Conservation (phyloP, 2,888 invertebrate genomes). For the Perithous albicinctus region DNA sequence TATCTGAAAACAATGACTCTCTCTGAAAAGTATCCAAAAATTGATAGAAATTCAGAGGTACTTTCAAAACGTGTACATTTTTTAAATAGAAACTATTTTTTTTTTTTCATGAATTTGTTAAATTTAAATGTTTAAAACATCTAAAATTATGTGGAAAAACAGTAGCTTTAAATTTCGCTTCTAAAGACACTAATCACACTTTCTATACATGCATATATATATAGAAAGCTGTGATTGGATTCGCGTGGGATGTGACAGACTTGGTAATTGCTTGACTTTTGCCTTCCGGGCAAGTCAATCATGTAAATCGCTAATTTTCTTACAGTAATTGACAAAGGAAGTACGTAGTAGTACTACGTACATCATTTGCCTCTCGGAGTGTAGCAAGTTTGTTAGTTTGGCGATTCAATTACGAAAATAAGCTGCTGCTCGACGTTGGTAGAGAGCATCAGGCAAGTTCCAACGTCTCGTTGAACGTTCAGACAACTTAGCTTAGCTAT, state of each 20-base stretch:
- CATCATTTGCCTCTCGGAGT: constrained; percentile 31
- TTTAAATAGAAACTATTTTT: too few relatives aligned
- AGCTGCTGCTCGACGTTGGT: not conserved
- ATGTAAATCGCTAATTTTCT: constrained; percentile 70
- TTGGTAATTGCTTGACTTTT: constrained; percentile 64
- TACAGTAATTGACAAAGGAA: constrained; percentile 31
- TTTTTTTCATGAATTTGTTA: too few relatives aligned
- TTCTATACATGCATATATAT: too few relatives aligned
- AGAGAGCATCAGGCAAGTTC: not conserved
- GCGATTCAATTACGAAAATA: constrained; percentile 16
- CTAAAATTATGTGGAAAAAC: too few relatives aligned
- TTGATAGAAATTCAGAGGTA: too few relatives aligned
- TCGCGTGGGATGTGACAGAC: constrained; percentile 69
- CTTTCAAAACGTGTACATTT: too few relatives aligned
- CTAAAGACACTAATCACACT: too few relatives aligned
- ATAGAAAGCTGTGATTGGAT: constrained; percentile 49
- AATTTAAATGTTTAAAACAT: too few relatives aligned
- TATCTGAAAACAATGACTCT: too few relatives aligned
- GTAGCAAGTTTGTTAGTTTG: constrained; percentile 10
- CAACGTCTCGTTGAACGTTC: not conserved
- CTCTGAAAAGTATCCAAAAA: too few relatives aligned
- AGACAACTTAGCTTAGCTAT: not conserved
- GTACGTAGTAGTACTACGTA: not conserved
- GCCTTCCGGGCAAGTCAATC: constrained; percentile 69
- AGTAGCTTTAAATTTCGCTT: too few relatives aligned